Percentiles rank a stretch among this genome's conserved stretches.
Conservation (phyloP, 1,140 invertebrate species). For the Elysia chlorotica region DNA sequence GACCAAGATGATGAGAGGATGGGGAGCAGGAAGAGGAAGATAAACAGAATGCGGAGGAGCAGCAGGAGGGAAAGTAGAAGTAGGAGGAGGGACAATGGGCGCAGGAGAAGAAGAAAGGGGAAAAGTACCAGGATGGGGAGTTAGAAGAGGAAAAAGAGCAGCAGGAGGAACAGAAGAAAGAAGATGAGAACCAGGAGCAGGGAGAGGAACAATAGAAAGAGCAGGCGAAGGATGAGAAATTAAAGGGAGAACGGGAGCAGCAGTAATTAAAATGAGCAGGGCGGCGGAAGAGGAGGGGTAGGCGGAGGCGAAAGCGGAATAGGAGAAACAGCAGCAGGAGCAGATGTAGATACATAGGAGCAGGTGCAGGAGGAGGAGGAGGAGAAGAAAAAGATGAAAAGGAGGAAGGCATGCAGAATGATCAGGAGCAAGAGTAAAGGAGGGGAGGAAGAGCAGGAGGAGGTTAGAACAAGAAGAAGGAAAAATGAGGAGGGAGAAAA, state of each 20-base stretch:
- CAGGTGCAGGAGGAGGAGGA: too few species aligned
- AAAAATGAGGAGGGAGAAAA: neutral
- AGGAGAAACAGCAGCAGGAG: neutral
- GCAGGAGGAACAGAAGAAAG: neutral
- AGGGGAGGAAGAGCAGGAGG: neutral
- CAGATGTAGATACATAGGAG: too few species aligned
- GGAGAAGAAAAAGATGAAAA: neutral
- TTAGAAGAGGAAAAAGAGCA: neutral
- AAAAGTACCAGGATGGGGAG: neutral
- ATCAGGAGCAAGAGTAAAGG: neutral
- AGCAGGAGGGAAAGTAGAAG: neutral
- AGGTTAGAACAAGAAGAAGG: neutral
- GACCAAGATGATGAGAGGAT: neutral
- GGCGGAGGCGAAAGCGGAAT: neutral
- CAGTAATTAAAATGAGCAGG: neutral
- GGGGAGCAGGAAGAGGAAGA: neutral
- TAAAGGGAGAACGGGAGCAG: neutral
- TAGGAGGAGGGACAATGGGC: neutral
- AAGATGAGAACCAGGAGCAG: neutral
- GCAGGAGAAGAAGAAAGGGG: neutral
- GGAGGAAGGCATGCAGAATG: too few species aligned
- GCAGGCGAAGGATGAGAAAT: neutral
- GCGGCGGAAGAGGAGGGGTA: neutral
- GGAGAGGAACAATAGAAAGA: neutral
- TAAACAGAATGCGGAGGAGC: neutral